Conservation (phyloP, 2,113 vertebrate genomes). For the Trinectes maculatus region DNA sequence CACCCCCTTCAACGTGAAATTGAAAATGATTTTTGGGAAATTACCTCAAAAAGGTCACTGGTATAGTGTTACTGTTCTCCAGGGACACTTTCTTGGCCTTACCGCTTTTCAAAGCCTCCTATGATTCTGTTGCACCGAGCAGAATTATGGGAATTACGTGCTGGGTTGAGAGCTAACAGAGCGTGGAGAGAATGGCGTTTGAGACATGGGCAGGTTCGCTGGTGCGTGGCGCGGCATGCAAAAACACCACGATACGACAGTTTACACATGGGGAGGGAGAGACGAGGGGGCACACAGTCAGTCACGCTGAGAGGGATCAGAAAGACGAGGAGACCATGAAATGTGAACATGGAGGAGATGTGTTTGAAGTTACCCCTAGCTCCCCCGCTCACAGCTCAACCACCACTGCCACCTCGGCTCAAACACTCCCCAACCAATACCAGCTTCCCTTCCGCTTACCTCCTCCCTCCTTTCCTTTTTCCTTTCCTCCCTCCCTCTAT, state of each 20-base stretch:
- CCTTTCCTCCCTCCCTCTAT: slow-evolving; percentile 30
- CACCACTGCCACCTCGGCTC: slow-evolving; percentile 30
- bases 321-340: slow-evolving; percentile 73
- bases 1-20: slow-evolving; percentile 48
- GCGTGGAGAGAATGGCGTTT: slow-evolving; percentile 55
- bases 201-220: slow-evolving; percentile 57
- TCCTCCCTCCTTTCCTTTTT: slow-evolving; percentile 33
- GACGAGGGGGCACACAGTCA: slow-evolving; percentile 7
- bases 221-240: slow-evolving; percentile 61
- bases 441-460: slow-evolving; percentile 47
- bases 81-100: slow-evolving; percentile 16
- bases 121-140: slow-evolving; percentile 65
- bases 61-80: slow-evolving; percentile 44
- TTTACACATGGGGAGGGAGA: slow-evolving; percentile 38
- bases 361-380: slow-evolving; percentile 65
- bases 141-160: slow-evolving; percentile 76
- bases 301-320: slow-evolving; percentile 61
- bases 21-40: slow-evolving; percentile 65
- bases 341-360: slow-evolving; percentile 64
- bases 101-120: slow-evolving; percentile 46
- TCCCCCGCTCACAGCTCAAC: slow-evolving; percentile 35
- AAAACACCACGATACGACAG: slow-evolving; percentile 59
- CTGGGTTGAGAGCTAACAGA: slow-evolving; percentile 66
- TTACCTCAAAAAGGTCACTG: slow-evolving; percentile 61
- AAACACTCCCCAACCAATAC: slow-evolving; percentile 49